These are phyloP conservation scores for Aphelinus certus DNA, from an alignment of 1,140 invertebrate species.

Conservation along the genomic window DNA sequence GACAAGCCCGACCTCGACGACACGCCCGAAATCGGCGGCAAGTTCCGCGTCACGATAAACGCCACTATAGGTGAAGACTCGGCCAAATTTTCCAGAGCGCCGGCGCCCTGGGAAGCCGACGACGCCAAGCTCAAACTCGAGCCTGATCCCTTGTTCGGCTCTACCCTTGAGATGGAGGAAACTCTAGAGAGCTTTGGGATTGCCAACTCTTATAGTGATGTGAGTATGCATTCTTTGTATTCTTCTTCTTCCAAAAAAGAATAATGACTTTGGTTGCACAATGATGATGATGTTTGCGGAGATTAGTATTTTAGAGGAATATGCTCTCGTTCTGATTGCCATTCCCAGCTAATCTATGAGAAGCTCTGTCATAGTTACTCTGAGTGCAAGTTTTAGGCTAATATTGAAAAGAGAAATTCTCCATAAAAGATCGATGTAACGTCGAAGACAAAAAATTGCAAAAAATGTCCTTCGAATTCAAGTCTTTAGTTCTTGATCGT, in stretches of 20 bases:
- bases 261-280: neutral
- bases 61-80: conserved; percentile 77
- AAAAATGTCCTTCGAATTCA: too few relatives aligned
- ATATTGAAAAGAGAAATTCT: too few relatives aligned
- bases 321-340: conserved; percentile 21
- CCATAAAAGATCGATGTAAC: too few relatives aligned
- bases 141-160: conserved; percentile 78
- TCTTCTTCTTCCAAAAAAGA: too few relatives aligned
- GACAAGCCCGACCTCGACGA: conserved; percentile 80
- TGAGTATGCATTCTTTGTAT: neutral
- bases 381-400: conserved; percentile 1
- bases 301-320: neutral
- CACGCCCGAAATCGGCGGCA: conserved; percentile 80
- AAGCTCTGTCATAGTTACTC: conserved; percentile 21
- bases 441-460: too few relatives aligned
- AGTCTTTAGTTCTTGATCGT: too few relatives aligned
- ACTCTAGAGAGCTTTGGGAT: conserved; percentile 80
- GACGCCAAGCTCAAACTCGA: conserved; percentile 53
- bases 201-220: conserved; percentile 40
- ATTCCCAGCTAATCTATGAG: neutral
- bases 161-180: conserved; percentile 84
- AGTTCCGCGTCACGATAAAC: conserved; percentile 78
- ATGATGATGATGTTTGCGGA: conserved; percentile 11
- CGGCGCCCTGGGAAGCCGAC: conserved; percentile 81
- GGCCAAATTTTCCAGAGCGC: conserved; percentile 69